Percentiles rank a stretch among this genome's conserved stretches.
phyloP scores from a whole-genome alignment of 2,113 vertebrate species.

The Istiophorus platypterus region DNA sequence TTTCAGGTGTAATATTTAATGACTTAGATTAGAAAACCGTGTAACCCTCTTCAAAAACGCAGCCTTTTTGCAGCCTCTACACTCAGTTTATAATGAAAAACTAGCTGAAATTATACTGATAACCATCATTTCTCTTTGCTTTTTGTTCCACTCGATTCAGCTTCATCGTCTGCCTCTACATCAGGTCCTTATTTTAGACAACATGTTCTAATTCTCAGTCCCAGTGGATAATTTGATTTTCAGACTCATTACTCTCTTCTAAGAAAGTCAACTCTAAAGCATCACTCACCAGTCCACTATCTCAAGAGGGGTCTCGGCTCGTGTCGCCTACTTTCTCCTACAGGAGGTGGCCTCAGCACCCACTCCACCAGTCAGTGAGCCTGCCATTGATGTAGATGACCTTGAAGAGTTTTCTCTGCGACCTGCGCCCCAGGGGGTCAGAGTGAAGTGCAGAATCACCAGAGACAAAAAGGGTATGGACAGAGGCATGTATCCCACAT shows the following conservation, averaged over 20 bases:
- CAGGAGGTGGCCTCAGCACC: slow-evolving; percentile 95
- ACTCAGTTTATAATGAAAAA: background rate
- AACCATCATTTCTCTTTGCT: slow-evolving; percentile 32
- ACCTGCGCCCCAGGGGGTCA: slow-evolving; percentile 93
- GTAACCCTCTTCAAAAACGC: background rate
- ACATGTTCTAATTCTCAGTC: slow-evolving; percentile 63
- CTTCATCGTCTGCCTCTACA: slow-evolving; percentile 35
- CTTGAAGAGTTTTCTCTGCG: slow-evolving; percentile 95
- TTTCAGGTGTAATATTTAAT: slow-evolving; percentile 7
- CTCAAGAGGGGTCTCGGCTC: slow-evolving; percentile 21
- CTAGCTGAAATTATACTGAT: slow-evolving; percentile 4
- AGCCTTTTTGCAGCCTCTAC: background rate
- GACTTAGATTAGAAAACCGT: background rate
- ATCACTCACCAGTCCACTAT: slow-evolving; percentile 29
- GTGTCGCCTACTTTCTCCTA: slow-evolving; percentile 14
- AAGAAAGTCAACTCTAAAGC: slow-evolving; percentile 50
- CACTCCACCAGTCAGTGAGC: slow-evolving; percentile 89
- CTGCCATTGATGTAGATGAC: slow-evolving; percentile 91
- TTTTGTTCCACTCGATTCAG: slow-evolving; percentile 23
- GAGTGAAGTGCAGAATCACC: slow-evolving; percentile 98
- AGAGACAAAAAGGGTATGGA: slow-evolving; percentile 99
- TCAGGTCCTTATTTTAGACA: slow-evolving; percentile 69
- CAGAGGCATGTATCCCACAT: slow-evolving; percentile 98
- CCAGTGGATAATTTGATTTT: slow-evolving; percentile 58
- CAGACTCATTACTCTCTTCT: slow-evolving; percentile 64